Evolutionary conservation across 2,113 vertebrate genomes (phyloP).

Genomic region (Colinus virginianus): DNA sequence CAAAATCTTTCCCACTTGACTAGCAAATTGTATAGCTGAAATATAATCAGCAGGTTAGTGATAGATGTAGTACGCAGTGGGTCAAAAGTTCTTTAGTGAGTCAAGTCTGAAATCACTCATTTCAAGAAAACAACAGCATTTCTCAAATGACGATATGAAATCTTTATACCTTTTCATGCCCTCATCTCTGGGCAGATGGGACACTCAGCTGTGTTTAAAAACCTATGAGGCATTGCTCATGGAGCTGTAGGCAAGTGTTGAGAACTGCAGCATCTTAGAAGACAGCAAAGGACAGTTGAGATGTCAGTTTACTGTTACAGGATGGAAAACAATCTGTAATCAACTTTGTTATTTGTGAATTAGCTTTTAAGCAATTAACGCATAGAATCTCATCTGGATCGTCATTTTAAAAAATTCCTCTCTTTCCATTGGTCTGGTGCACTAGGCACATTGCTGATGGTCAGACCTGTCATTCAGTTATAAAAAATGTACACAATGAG

Average conservation of each 20-base stretch:
- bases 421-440: not conserved
- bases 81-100: not conserved
- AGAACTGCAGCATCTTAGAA: not conserved
- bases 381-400: rapidly evolving
- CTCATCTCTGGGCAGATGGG: rapidly evolving
- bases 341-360: not conserved
- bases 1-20: not conserved
- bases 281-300: not conserved
- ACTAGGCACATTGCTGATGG: rapidly evolving
- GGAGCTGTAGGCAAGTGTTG: not conserved
- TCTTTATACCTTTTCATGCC: not conserved
- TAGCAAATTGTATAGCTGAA: not conserved
- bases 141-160: not conserved
- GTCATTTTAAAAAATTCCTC: not conserved
- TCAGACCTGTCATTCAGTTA: not conserved
- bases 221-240: not conserved
- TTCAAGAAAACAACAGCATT: not conserved
- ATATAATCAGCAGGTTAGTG: not conserved
- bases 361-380: not conserved
- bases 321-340: not conserved
- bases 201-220: not conserved
- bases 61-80: not conserved
- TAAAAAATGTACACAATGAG: not conserved
- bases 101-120: not conserved
- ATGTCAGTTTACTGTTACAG: not conserved